These are phyloP conservation scores for Centruroides sculpturatus DNA, from an alignment of 1,140 invertebrate genomes.

Conservation along the genomic window DNA sequence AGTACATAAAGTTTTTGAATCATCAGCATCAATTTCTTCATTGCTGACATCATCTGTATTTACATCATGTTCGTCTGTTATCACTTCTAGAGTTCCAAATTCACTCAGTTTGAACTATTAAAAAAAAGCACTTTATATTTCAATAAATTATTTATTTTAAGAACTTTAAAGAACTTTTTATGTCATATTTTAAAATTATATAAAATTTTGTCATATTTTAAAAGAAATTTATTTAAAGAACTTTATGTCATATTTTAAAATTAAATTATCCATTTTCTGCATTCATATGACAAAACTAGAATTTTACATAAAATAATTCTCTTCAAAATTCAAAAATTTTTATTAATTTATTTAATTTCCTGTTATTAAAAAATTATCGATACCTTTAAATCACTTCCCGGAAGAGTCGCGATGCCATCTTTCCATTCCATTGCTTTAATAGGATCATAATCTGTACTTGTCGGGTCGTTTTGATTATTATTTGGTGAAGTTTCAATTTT, in stretches of 20 bases:
- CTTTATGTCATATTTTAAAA: too few relatives aligned
- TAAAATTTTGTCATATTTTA: too few relatives aligned
- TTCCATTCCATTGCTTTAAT: conserved; percentile 53
- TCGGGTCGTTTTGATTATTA: conserved; percentile 5
- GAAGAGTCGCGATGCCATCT: conserved; percentile 56
- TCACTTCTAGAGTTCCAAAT: conserved; percentile 63
- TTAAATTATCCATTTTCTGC: too few relatives aligned
- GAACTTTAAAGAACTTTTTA: too few relatives aligned
- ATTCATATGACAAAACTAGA: too few relatives aligned
- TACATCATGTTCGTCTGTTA: conserved; percentile 38
- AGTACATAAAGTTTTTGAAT: too few relatives aligned
- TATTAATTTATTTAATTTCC: neutral
- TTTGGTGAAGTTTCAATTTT: neutral
- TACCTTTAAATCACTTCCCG: conserved; percentile 55
- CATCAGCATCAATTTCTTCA: too few relatives aligned
- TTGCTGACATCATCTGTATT: neutral
- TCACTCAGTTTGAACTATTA: conserved; percentile 63
- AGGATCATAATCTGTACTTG: conserved; percentile 22
- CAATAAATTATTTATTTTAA: too few relatives aligned
- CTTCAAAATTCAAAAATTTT: too few relatives aligned
- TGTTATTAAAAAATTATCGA: neutral
- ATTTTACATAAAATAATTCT: too few relatives aligned
- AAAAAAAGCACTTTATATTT: neutral
- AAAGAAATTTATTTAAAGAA: too few relatives aligned
- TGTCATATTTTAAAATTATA: too few relatives aligned